Percentiles rank a stretch among this genome's conserved stretches.
These are phyloP conservation scores for Euphonia xanthogaster DNA, from an alignment of 2,797 vertebrate genomes.

Conservation along the genomic window DNA sequence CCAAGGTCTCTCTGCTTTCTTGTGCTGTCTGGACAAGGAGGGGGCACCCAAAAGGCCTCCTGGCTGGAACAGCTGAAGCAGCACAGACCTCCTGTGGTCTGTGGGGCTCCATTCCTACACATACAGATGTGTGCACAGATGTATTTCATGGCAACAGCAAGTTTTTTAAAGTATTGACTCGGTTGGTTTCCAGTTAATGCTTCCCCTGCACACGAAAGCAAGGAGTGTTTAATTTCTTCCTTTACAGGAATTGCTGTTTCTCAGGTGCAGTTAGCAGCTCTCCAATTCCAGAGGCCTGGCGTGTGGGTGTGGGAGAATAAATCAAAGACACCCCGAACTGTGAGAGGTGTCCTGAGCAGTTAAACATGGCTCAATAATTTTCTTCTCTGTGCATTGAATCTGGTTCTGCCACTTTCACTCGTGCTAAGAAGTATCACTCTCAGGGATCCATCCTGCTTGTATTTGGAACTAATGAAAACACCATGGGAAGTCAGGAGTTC, in stretches of 20 bases:
- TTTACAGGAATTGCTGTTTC: not conserved
- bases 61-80: not conserved
- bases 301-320: constrained; percentile 32
- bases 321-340: not conserved
- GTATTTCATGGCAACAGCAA: not conserved
- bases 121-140: not conserved
- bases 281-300: not conserved
- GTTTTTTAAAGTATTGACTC: not conserved
- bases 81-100: not conserved
- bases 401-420: not conserved
- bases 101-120: not conserved
- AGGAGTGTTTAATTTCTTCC: not conserved
- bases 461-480: not conserved
- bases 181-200: not conserved
- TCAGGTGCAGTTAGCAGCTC: not conserved
- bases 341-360: not conserved
- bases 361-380: not conserved
- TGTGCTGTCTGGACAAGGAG: not conserved
- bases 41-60: not conserved
- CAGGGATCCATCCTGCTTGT: not conserved
- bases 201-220: not conserved
- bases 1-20: not conserved
- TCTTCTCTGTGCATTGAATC: not conserved
- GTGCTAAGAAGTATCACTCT: not conserved
- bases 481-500: not conserved